These are phyloP conservation scores for Pelagia noctiluca DNA, from an alignment of 30 jellyfish, hydroid and myxozoan species.

Conservation along the genomic window DNA sequence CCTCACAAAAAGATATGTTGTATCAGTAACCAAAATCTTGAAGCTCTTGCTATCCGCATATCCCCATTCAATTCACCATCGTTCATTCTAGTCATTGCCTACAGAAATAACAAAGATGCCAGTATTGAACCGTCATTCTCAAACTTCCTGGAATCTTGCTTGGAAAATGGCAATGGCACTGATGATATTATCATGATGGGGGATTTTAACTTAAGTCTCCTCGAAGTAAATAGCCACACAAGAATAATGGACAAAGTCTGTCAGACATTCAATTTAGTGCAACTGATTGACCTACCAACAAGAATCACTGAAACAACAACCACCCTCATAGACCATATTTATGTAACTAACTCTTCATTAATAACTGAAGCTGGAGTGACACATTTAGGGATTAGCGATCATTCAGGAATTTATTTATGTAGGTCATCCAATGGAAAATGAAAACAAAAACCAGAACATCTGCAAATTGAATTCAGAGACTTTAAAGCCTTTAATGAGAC, in stretches of 20 bases:
- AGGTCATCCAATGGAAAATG: conserved; percentile 6
- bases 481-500: conserved; percentile 27
- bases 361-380: conserved; percentile 3
- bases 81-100: not conserved
- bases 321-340: conserved; percentile 15
- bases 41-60: conserved; percentile 11
- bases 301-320: too few species aligned
- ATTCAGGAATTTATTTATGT: conserved; percentile 1
- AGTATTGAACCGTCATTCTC: conserved; percentile 16
- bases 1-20: not conserved
- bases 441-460: conserved; percentile 16
- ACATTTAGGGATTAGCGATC: conserved; percentile 12
- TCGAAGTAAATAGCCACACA: not conserved
- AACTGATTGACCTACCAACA: too few species aligned
- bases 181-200: conserved; percentile 16
- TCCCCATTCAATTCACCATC: conserved; percentile 1
- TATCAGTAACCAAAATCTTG: not conserved
- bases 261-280: not conserved
- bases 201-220: conserved; percentile 3
- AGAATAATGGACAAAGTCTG: conserved; percentile 30
- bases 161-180: conserved; percentile 9
- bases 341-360: conserved; percentile 1
- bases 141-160: not conserved
- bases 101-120: conserved; percentile 4
- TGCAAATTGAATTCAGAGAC: conserved; percentile 5